A percentile compares a stretch with the other conserved stretches of the same genome.
Evolutionary conservation across 1,140 invertebrate species (phyloP).

Genomic region (Atta texana): DNA sequence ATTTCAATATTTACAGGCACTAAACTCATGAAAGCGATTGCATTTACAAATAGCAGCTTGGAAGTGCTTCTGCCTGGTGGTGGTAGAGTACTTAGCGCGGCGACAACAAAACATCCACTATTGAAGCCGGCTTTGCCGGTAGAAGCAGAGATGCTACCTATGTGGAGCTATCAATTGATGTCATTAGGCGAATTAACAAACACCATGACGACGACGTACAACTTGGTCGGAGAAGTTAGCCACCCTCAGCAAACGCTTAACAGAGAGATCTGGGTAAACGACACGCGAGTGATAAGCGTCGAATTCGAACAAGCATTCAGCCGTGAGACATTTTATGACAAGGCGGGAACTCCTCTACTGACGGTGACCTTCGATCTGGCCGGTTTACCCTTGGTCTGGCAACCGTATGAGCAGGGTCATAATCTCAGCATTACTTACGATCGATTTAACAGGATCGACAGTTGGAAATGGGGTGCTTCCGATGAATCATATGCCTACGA

Average conservation of each 20-base stretch:
- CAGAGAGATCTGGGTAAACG: conserved; percentile 94
- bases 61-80: conserved; percentile 90
- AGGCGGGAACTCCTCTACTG: conserved; percentile 92
- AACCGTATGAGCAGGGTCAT: conserved; percentile 90
- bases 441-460: conserved; percentile 95
- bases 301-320: conserved; percentile 96
- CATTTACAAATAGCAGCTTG: conserved; percentile 93
- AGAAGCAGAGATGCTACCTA: conserved; percentile 96
- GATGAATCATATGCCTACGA: conserved; percentile 96
- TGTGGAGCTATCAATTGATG: conserved; percentile 93
- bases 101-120: conserved; percentile 94
- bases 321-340: conserved; percentile 95
- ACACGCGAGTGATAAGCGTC: conserved; percentile 93
- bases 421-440: conserved; percentile 96
- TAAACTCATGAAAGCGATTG: conserved; percentile 90
- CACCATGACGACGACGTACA: conserved; percentile 93
- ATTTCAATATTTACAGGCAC: conserved; percentile 84
- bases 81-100: conserved; percentile 91
- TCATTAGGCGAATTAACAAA: conserved; percentile 92
- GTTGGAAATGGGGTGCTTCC: conserved; percentile 95
- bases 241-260: conserved; percentile 94
- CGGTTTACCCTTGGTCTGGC: conserved; percentile 93
- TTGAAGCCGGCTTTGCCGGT: conserved; percentile 95
- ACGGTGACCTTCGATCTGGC: conserved; percentile 95
- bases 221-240: conserved; percentile 92